Evolutionary conservation across 2,113 vertebrate genomes (phyloP).

Genomic region (Brienomyrus longianalis): DNA sequence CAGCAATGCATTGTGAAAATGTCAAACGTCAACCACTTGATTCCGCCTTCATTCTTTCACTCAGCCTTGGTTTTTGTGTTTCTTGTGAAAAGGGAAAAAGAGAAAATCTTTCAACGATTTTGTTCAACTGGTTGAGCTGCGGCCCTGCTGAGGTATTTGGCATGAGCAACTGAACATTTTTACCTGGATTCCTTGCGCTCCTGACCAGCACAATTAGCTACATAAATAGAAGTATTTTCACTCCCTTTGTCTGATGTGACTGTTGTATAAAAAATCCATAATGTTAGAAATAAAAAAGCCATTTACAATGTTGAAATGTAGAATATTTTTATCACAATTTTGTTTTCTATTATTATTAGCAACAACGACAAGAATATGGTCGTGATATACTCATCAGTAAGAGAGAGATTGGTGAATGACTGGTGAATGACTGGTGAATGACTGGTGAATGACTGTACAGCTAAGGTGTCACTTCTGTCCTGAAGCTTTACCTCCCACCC

Average conservation of each 20-base stretch:
- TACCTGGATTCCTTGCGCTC: background rate
- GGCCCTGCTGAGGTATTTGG: background rate
- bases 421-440: background rate
- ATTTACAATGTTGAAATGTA: background rate
- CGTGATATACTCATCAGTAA: background rate
- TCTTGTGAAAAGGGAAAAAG: background rate
- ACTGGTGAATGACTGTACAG: background rate
- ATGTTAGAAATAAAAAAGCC: background rate
- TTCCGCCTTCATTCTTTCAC: background rate
- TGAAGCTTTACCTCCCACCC: background rate
- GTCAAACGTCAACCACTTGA: background rate
- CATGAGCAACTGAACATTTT: background rate
- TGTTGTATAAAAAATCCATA: background rate
- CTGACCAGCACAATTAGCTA: background rate
- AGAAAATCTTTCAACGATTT: background rate
- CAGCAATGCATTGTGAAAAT: slow-evolving; percentile 1
- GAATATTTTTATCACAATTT: background rate
- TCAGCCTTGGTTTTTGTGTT: background rate
- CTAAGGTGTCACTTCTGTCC: background rate
- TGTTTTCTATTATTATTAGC: background rate
- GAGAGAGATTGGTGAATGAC: background rate
- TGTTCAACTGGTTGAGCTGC: background rate
- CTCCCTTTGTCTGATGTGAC: background rate
- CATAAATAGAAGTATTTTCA: background rate
- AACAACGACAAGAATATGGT: background rate